These are phyloP conservation scores for Orthosia cruda DNA, from an alignment of 2,888 invertebrate genomes.

Conservation along the genomic window DNA sequence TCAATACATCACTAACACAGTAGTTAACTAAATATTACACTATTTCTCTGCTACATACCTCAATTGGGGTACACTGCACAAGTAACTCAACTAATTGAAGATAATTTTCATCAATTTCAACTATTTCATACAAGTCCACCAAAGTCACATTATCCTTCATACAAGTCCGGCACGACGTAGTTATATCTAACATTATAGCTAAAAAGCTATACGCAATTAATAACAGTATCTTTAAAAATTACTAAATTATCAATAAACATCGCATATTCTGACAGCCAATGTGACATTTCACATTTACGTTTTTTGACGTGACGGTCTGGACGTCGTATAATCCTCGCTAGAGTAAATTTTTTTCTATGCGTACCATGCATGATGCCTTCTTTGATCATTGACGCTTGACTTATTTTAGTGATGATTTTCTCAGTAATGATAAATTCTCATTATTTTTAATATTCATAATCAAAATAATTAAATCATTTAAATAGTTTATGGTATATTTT, in stretches of 20 bases:
- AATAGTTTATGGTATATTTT: not conserved
- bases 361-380: not conserved
- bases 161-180: constrained; percentile 85
- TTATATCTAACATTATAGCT: constrained; percentile 77
- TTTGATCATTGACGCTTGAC: not conserved
- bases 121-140: constrained; percentile 79
- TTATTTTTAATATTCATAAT: not conserved
- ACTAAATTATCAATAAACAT: constrained; percentile 49
- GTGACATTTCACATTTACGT: constrained; percentile 11
- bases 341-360: too few relatives aligned
- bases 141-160: constrained; percentile 82
- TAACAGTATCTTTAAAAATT: constrained; percentile 4
- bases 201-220: not conserved
- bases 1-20: not conserved
- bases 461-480: not conserved
- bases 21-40: not conserved
- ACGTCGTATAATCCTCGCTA: too few relatives aligned
- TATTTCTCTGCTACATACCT: constrained; percentile 73
- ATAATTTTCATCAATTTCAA: constrained; percentile 79
- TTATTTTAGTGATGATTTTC: not conserved
- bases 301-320: constrained; percentile 21
- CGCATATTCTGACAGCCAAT: constrained; percentile 26
- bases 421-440: not conserved
- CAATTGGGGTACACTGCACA: constrained; percentile 79
- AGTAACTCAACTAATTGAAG: constrained; percentile 81